Evolutionary conservation across 2,797 vertebrate species (phyloP).

Genomic region (Epinephelus malabaricus): DNA sequence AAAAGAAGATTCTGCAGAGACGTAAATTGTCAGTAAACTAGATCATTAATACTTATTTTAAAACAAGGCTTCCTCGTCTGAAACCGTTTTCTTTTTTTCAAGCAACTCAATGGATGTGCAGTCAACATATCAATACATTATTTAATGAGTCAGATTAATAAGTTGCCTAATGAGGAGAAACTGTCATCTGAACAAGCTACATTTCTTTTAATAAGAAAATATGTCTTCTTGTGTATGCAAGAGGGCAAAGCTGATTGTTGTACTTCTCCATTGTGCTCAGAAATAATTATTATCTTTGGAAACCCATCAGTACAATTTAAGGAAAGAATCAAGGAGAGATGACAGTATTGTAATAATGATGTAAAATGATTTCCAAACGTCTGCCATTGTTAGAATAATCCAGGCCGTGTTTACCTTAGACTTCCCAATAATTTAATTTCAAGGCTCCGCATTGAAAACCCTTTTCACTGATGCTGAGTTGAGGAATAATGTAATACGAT

Average conservation of each 20-base stretch:
- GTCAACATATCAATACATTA: not conserved
- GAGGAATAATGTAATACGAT: conserved; percentile 4
- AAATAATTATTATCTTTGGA: conserved; percentile 8
- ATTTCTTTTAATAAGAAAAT: conserved; percentile 4
- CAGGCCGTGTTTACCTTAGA: conserved; percentile 14
- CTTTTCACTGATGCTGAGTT: not conserved
- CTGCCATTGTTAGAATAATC: conserved; percentile 15
- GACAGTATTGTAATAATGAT: not conserved
- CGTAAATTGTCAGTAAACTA: not conserved
- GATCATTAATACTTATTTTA: not conserved
- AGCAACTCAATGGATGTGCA: not conserved
- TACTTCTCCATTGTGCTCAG: not conserved
- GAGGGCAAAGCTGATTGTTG: not conserved
- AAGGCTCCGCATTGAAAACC: conserved; percentile 17
- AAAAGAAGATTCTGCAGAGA: not conserved
- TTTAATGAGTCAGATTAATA: not conserved
- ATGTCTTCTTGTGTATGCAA: not conserved
- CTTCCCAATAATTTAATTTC: conserved; percentile 7
- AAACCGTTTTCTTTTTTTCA: not conserved
- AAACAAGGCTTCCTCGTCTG: not conserved
- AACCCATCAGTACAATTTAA: conserved; percentile 17
- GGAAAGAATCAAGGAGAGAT: not conserved
- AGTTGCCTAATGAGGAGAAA: conserved; percentile 24
- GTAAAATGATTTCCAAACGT: conserved; percentile 13
- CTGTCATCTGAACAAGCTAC: conserved; percentile 8